phyloP scores from a whole-genome alignment of 2,888 invertebrate genomes.

The Harpalus rubripes region DNA sequence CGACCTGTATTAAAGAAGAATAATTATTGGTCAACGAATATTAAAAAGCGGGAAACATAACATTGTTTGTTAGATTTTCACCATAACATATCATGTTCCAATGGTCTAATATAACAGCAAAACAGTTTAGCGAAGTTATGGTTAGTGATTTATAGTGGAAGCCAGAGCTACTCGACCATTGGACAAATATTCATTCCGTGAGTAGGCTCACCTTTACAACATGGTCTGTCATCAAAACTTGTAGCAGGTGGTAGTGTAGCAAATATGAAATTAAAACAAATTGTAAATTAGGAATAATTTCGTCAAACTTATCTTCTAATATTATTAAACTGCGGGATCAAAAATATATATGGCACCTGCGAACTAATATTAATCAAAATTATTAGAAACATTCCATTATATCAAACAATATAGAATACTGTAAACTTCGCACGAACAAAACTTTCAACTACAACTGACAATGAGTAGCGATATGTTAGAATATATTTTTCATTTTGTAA shows the following conservation, averaged over 20 bases:
- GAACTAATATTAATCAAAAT: constrained; percentile 59
- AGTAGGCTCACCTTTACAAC: constrained; percentile 75
- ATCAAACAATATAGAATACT: constrained; percentile 47
- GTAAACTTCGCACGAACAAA: constrained; percentile 22
- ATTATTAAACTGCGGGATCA: constrained; percentile 54
- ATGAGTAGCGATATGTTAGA: no score
- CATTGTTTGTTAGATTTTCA: constrained; percentile 39
- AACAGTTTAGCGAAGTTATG: constrained; percentile 30
- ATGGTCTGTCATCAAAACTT: constrained; percentile 69
- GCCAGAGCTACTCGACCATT: constrained; percentile 56
- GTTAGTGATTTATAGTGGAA: constrained; percentile 35
- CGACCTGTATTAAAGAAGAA: constrained; percentile 42
- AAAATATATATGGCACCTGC: constrained; percentile 56
- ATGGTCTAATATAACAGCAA: constrained; percentile 52
- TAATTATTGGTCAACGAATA: constrained; percentile 39
- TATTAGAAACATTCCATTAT: constrained; percentile 52
- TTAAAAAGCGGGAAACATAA: constrained; percentile 47
- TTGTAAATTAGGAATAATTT: constrained; percentile 69
- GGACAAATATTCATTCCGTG: constrained; percentile 51
- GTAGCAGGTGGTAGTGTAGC: constrained; percentile 74
- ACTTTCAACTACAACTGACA: constrained; percentile 6
- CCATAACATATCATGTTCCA: constrained; percentile 50
- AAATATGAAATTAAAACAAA: constrained; percentile 76
- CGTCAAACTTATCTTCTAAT: constrained; percentile 58
- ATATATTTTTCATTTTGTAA: background rate